Percentiles rank a stretch among this genome's conserved stretches.
These are phyloP conservation scores for Drosophila meridionalis DNA, from an alignment of 2,888 invertebrate genomes.

Conservation along the genomic window DNA sequence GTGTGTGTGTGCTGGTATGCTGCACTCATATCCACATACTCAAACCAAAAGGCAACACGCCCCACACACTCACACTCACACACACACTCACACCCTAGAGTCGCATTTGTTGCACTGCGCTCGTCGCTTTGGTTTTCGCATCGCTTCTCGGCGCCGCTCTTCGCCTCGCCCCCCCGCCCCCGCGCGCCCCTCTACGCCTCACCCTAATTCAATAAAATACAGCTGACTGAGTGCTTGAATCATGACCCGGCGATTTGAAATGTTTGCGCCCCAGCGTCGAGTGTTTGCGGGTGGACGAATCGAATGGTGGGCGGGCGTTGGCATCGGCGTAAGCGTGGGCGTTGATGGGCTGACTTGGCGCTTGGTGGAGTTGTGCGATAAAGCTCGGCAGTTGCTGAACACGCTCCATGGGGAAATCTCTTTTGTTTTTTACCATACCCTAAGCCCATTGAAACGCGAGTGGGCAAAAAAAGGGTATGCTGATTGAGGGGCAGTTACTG, in stretches of 20 bases:
- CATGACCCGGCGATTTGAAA: conserved; percentile 78
- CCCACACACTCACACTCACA: not conserved
- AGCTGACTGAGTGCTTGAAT: conserved; percentile 80
- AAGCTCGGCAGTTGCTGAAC: conserved; percentile 67
- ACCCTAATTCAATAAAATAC: conserved; percentile 78
- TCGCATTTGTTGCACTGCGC: conserved; percentile 62
- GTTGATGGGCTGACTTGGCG: conserved; percentile 2
- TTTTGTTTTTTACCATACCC: conserved; percentile 46
- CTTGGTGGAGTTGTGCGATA: conserved; percentile 25
- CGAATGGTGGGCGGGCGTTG: not conserved
- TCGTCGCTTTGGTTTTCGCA: conserved; percentile 30
- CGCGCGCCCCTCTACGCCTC: not conserved
- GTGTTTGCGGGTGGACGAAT: conserved; percentile 23
- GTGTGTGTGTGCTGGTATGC: conserved; percentile 9
- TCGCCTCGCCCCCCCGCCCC: not conserved
- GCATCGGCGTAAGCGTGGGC: not conserved
- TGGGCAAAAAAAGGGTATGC: not conserved
- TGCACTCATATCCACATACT: conserved; percentile 36
- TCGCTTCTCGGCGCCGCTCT: not conserved
- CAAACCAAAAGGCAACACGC: not conserved
- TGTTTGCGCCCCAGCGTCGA: conserved; percentile 61
- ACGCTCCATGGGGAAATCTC: conserved; percentile 73
- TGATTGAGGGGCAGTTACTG: not conserved
- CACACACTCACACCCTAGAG: conserved; percentile 48
- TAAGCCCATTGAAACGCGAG: not conserved